Conservation (phyloP, 2,888 invertebrate genomes). For the Carcina quercana region DNA sequence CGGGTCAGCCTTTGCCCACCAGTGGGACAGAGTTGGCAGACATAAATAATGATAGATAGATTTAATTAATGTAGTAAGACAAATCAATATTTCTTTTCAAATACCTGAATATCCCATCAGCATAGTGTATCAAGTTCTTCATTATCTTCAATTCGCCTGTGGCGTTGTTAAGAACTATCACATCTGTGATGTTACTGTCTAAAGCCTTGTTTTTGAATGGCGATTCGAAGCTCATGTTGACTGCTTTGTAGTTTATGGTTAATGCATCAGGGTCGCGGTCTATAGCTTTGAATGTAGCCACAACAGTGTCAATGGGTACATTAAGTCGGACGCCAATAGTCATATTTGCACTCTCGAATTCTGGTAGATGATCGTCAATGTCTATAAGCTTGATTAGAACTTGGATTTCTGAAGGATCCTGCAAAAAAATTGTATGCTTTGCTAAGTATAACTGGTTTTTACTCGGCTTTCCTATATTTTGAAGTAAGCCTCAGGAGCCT, state of each 20-base stretch:
- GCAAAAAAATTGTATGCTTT: slow-evolving; percentile 28
- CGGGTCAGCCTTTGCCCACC: too few species aligned
- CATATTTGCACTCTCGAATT: slow-evolving; percentile 76
- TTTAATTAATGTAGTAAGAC: not conserved
- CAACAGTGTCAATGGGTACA: slow-evolving; percentile 81
- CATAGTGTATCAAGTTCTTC: slow-evolving; percentile 77
- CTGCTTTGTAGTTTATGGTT: slow-evolving; percentile 77
- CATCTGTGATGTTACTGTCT: slow-evolving; percentile 59
- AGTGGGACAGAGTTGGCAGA: too few species aligned
- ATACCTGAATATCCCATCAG: slow-evolving; percentile 80
- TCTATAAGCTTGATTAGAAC: slow-evolving; percentile 78
- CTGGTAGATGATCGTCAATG: slow-evolving; percentile 83
- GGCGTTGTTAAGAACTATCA: slow-evolving; percentile 78
- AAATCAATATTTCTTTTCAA: slow-evolving; percentile 9
- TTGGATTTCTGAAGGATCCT: slow-evolving; percentile 81
- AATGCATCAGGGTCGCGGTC: slow-evolving; percentile 81
- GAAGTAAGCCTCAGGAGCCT: too few species aligned
- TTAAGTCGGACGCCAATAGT: slow-evolving; percentile 84
- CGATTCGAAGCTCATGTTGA: slow-evolving; percentile 73
- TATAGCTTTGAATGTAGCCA: slow-evolving; percentile 78
- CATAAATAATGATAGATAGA: not conserved
- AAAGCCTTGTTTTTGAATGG: slow-evolving; percentile 58
- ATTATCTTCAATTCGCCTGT: slow-evolving; percentile 83
- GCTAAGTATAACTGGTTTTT: too few species aligned
- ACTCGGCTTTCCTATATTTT: too few species aligned